These are phyloP conservation scores for Calosoma granatense DNA, from an alignment of 1,140 invertebrate species.

Conservation along the genomic window DNA sequence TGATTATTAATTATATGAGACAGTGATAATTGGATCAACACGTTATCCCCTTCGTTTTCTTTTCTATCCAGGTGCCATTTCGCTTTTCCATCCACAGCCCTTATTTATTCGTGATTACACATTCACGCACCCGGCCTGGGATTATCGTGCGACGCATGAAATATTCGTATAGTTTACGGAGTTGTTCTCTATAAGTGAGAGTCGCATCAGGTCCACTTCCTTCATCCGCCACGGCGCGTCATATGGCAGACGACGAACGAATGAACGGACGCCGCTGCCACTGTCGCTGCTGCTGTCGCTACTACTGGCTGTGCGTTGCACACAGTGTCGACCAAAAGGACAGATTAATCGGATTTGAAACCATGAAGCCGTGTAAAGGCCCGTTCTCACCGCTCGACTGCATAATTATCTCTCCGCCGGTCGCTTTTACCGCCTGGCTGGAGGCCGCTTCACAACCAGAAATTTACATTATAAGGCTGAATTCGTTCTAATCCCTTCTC, in stretches of 20 bases:
- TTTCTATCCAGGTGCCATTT: too few species aligned
- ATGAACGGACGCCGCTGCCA: background rate
- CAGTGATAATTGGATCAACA: too few species aligned
- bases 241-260: background rate
- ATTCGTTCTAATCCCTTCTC: slow-evolving; percentile 20
- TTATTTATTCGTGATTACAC: too few species aligned
- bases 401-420: slow-evolving; percentile 24
- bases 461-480: slow-evolving; percentile 29
- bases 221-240: background rate
- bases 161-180: too few species aligned
- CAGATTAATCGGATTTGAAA: slow-evolving; percentile 30
- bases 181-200: too few species aligned
- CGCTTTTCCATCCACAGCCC: too few species aligned
- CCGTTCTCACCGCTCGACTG: slow-evolving; percentile 22
- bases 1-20: too few species aligned
- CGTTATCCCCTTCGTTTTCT: too few species aligned
- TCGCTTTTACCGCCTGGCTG: slow-evolving; percentile 4
- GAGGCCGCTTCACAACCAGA: slow-evolving; percentile 20
- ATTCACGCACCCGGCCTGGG: too few species aligned
- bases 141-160: too few species aligned
- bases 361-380: slow-evolving; percentile 29
- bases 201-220: too few species aligned
- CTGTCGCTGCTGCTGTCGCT: too few species aligned
- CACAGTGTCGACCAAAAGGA: slow-evolving; percentile 17
- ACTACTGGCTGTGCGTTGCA: background rate